Base-by-base conservation (phyloP, 1,140 invertebrate genomes). In the Drosophila guanche region DNA sequence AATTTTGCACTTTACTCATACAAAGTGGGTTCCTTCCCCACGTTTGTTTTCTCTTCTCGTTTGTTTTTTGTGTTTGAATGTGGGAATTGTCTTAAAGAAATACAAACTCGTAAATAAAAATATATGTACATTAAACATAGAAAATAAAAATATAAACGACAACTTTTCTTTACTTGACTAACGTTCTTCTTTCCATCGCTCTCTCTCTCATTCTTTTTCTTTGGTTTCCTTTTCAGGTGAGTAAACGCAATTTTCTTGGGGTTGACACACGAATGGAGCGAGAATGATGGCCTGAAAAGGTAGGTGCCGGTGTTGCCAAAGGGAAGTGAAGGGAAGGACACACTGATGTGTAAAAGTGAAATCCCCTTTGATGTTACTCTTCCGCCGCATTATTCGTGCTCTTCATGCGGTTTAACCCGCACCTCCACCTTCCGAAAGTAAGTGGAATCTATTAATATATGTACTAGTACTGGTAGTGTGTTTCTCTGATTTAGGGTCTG, bases 161-260 rank as follows among this genome's bases (percentile, higher is more conserved):
- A 46, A 61, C 33, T 60, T 71, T 71, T 71, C 59, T 23, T 37
- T 43, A 51, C 20, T 50, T 50, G 58, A 62, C 76, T 61, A 83
- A 74, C 70, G 52, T 33, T 68, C 62, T 68, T 40, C 22, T 59
- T 60, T 65, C 41, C 16, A 20, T 71, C 50, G 65, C 61, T 40
- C 68, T 71, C 22, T 55, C 55, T 76, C 10, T 43, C 22, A 6
- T 53, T 42, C 33, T 55, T 57, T 40, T 47, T 27, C 72, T 37
- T 37, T 37, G 33, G 33, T 37, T 10, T 37, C 33, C 57, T 60
- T 76, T 89, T 53, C 80, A 88, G 83, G 83, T 88, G 70, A 88
- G 83, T 88, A 84, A 88, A 86, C 83, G 81, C 72, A 85, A 85
- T 79, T 68, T 68, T 68, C 42, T 68, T 68, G 65, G 51, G 62